phyloP scores from a whole-genome alignment of 2,888 invertebrate species.

The Ormia ochracea region DNA sequence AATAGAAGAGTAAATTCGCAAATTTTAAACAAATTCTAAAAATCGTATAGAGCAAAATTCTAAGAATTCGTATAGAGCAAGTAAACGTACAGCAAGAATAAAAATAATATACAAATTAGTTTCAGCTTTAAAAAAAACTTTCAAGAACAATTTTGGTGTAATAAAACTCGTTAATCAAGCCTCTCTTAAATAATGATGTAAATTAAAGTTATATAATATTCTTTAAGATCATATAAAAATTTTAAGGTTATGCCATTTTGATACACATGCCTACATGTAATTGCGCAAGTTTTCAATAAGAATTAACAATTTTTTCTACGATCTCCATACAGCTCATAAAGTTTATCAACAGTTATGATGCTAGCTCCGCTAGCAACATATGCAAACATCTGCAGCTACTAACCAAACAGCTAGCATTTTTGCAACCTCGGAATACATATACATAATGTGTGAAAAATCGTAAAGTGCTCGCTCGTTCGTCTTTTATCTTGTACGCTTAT shows the following conservation, averaged over 20 bases:
- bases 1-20: too few species aligned
- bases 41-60: too few species aligned
- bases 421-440: constrained; percentile 12
- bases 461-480: background rate
- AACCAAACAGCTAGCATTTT: constrained; percentile 38
- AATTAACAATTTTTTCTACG: background rate
- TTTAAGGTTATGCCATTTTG: constrained; percentile 39
- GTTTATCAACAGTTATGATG: constrained; percentile 25
- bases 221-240: background rate
- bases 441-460: background rate
- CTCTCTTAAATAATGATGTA: background rate
- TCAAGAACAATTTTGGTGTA: constrained; percentile 4
- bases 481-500: constrained; percentile 22
- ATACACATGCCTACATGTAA: background rate
- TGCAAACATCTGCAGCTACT: constrained; percentile 41
- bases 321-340: constrained; percentile 4
- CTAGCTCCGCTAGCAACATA: background rate
- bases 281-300: constrained; percentile 47
- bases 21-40: too few species aligned
- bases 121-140: background rate
- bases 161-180: background rate
- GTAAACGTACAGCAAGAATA: too few species aligned
- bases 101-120: too few species aligned
- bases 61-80: too few species aligned
- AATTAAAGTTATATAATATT: background rate